These are phyloP conservation scores for Dinoponera quadriceps DNA, from an alignment of 1,140 invertebrate genomes.

Conservation along the genomic window DNA sequence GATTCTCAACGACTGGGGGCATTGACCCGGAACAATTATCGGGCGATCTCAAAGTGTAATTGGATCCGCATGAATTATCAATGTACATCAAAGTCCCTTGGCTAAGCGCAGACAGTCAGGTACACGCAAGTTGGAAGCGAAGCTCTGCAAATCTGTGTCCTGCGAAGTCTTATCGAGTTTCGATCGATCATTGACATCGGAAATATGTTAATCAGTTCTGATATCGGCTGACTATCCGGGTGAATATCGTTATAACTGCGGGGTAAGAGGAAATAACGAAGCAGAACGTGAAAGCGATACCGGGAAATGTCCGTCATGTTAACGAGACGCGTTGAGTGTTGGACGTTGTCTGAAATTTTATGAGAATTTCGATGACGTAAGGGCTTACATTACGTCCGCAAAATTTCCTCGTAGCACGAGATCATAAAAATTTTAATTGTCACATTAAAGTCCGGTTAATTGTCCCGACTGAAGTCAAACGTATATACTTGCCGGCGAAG, in stretches of 20 bases:
- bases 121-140: conserved; percentile 20
- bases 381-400: no score
- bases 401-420: not conserved
- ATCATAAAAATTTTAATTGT: conserved; percentile 51
- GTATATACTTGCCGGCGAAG: conserved; percentile 38
- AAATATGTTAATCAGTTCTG: conserved; percentile 19
- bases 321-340: no score
- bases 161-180: conserved; percentile 12
- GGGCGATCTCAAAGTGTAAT: conserved; percentile 79
- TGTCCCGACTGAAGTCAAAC: not conserved
- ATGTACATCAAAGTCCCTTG: conserved; percentile 63
- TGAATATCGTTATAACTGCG: not conserved
- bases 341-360: no score
- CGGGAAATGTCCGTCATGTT: no score
- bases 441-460: no score
- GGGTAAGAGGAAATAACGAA: no score
- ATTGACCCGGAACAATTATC: conserved; percentile 79
- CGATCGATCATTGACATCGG: conserved; percentile 14
- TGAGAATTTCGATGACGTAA: no score
- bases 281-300: no score
- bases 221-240: not conserved
- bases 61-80: conserved; percentile 78
- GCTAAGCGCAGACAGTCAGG: conserved; percentile 2
- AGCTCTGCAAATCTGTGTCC: conserved; percentile 26
- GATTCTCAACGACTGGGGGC: conserved; percentile 62